A percentile compares a stretch with the other conserved stretches of the same genome.
Conservation (phyloP, 1,140 invertebrate genomes). For the Spodoptera frugiperda region DNA sequence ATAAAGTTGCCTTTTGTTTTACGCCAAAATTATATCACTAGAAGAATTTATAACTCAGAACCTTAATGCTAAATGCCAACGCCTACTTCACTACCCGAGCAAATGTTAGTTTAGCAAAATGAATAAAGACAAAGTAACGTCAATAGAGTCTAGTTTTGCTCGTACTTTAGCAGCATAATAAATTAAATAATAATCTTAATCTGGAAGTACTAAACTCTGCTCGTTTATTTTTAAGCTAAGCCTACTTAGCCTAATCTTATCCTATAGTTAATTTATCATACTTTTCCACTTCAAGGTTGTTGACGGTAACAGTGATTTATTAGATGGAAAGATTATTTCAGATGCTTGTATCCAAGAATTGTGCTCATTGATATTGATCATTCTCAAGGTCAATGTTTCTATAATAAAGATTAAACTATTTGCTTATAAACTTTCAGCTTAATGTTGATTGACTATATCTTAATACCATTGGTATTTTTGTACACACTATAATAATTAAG, state of each 20-base stretch:
- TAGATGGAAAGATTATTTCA: constrained; percentile 10
- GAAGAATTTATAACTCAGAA: too few relatives aligned
- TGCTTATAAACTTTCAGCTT: too few relatives aligned
- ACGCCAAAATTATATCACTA: too few relatives aligned
- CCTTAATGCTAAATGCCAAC: too few relatives aligned
- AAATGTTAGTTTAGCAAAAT: too few relatives aligned
- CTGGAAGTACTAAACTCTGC: constrained; percentile 4
- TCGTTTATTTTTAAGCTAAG: constrained; percentile 8
- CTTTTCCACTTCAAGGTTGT: constrained; percentile 19
- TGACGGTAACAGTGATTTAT: constrained; percentile 11
- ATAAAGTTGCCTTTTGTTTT: too few relatives aligned
- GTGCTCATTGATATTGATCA: not conserved
- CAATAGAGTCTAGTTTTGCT: not conserved
- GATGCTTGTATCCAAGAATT: not conserved
- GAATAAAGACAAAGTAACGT: too few relatives aligned
- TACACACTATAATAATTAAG: too few relatives aligned
- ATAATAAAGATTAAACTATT: too few relatives aligned
- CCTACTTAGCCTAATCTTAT: constrained; percentile 10
- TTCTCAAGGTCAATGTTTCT: not conserved
- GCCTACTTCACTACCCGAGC: too few relatives aligned
- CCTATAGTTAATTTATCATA: constrained; percentile 25
- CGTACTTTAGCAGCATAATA: not conserved
- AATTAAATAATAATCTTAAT: not conserved
- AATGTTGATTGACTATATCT: too few relatives aligned
- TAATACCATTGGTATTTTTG: too few relatives aligned